These are phyloP conservation scores for Lichenostomus cassidix DNA, from an alignment of 2,113 vertebrate genomes.

Conservation along the genomic window DNA sequence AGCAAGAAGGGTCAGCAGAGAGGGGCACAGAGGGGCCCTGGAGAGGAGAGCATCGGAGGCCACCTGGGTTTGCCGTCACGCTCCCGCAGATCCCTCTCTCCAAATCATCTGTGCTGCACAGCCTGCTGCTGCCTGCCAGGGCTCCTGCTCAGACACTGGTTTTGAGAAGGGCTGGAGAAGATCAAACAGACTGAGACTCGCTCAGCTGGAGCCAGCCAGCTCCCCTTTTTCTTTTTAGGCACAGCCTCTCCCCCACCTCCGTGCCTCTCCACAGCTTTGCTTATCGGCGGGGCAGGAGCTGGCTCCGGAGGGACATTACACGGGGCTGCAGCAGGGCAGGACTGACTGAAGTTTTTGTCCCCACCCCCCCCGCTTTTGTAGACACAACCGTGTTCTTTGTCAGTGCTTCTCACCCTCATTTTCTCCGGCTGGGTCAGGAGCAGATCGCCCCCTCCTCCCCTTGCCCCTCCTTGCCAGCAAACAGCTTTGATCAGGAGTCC, in stretches of 20 bases:
- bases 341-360: not conserved
- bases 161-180: not conserved
- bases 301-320: not conserved
- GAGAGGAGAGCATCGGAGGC: not conserved
- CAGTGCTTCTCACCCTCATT: not conserved
- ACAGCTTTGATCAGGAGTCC: not conserved
- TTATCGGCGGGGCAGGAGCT: not conserved
- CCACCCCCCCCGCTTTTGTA: not conserved
- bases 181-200: fast-evolving
- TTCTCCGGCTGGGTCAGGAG: not conserved
- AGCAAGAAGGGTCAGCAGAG: not conserved
- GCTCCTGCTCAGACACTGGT: not conserved
- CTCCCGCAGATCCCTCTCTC: not conserved
- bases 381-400: not conserved
- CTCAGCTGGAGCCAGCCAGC: not conserved
- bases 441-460: not conserved
- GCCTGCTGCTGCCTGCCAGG: not conserved
- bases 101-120: not conserved
- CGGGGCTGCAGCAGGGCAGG: not conserved
- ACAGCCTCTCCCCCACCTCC: not conserved
- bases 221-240: not conserved
- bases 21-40: not conserved
- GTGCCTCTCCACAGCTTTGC: not conserved
- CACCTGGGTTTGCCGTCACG: not conserved
- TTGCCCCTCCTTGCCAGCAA: not conserved